Evolutionary conservation across 2,888 invertebrate species (phyloP).

Genomic region (Xanthorhoe designata): DNA sequence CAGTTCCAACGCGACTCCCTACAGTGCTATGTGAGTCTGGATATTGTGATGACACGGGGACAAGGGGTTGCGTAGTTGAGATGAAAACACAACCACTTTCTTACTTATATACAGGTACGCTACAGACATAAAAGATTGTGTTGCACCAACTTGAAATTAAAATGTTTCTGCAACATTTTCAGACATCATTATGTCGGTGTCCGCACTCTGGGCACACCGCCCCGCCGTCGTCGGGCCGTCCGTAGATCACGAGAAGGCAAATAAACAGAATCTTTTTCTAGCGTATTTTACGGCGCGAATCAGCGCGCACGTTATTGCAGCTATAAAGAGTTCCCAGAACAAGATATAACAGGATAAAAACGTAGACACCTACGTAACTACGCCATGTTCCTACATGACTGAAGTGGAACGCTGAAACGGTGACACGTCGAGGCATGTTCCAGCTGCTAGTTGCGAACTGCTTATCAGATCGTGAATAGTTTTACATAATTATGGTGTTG

Average conservation of each 20-base stretch:
- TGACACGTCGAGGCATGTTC: slow-evolving; percentile 2
- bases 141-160: no score
- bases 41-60: no score
- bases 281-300: slow-evolving; percentile 22
- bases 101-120: no score
- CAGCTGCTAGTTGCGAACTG: not conserved
- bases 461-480: not conserved
- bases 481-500: not conserved
- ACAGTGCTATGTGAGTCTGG: no score
- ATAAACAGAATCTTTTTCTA: slow-evolving; percentile 22
- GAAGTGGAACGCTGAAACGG: not conserved
- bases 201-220: not conserved
- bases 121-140: no score
- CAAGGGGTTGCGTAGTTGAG: no score
- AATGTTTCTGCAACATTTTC: no score
- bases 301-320: slow-evolving; percentile 24
- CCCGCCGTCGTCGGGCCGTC: not conserved
- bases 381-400: not conserved
- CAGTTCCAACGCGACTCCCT: no score
- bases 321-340: slow-evolving; percentile 28
- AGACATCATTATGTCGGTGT: not conserved
- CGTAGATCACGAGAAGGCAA: slow-evolving; percentile 18
- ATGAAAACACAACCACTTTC: no score
- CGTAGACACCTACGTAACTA: not conserved
- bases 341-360: slow-evolving; percentile 7